These are phyloP conservation scores for Morbakka virulenta DNA, from an alignment of 30 jellyfish, hydroid and myxozoan species.

Conservation along the genomic window DNA sequence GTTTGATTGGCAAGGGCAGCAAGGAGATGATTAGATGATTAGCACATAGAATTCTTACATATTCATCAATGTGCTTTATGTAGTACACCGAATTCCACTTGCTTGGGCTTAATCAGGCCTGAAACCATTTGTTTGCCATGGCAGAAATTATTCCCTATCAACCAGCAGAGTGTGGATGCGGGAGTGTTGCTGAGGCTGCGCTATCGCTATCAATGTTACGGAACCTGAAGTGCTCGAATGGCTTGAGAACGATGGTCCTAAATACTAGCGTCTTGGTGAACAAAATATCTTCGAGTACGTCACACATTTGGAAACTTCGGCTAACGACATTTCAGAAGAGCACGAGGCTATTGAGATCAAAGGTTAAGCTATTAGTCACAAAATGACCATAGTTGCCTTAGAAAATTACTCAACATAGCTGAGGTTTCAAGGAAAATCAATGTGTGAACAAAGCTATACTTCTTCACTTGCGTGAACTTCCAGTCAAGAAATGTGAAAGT, in stretches of 20 bases:
- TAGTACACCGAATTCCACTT: background rate
- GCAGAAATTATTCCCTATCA: background rate
- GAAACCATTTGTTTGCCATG: background rate
- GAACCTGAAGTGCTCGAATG: background rate
- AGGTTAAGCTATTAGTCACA: no score
- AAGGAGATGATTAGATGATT: background rate
- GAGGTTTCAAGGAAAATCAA: no score
- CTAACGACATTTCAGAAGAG: background rate
- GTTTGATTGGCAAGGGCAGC: background rate
- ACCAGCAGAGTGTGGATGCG: background rate
- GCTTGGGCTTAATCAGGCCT: background rate
- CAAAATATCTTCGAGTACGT: background rate
- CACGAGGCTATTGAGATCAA: background rate
- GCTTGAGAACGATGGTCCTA: background rate
- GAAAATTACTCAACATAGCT: no score
- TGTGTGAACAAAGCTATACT: no score
- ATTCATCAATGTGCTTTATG: background rate
- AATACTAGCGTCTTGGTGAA: background rate
- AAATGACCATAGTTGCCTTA: no score
- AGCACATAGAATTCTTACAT: no score
- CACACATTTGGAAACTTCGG: background rate
- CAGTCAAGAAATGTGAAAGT: no score
- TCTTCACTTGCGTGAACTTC: no score
- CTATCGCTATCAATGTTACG: background rate
- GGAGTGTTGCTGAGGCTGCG: background rate